Evolutionary conservation across 2,797 vertebrate genomes (phyloP).

Genomic region (Phrynocephalus guinanensis): DNA sequence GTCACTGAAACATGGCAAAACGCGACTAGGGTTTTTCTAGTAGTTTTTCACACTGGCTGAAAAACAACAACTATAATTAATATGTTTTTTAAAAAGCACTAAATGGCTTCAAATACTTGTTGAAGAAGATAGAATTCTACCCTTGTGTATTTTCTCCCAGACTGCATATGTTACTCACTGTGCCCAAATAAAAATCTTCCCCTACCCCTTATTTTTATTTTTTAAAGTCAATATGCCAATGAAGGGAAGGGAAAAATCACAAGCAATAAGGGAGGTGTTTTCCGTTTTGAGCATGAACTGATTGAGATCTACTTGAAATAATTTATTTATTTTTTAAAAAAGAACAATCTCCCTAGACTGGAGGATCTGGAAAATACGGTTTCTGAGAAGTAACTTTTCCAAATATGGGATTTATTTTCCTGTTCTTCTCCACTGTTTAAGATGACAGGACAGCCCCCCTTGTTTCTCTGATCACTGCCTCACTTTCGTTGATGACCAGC

Average conservation of each 20-base stretch:
- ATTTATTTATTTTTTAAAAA: background rate
- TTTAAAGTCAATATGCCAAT: background rate
- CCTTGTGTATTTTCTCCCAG: background rate
- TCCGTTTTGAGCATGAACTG: background rate
- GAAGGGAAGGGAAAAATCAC: background rate
- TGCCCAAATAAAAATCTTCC: too few relatives aligned
- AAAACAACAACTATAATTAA: too few relatives aligned
- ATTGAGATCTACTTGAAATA: background rate
- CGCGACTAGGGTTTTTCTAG: background rate
- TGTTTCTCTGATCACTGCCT: background rate
- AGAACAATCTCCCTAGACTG: background rate
- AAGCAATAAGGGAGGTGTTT: background rate
- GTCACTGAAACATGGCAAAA: background rate
- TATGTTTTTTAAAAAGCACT: too few relatives aligned
- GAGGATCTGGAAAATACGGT: too few relatives aligned
- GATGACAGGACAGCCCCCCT: background rate
- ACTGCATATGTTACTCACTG: background rate
- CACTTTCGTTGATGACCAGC: background rate
- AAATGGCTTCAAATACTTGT: too few relatives aligned
- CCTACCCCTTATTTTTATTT: background rate
- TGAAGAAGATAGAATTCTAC: too few relatives aligned
- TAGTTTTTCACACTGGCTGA: background rate
- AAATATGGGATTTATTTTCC: background rate
- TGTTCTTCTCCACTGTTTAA: background rate
- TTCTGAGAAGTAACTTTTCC: too few relatives aligned